These are phyloP conservation scores for Argentina silus DNA, from an alignment of 2,797 vertebrate genomes.

Conservation along the genomic window DNA sequence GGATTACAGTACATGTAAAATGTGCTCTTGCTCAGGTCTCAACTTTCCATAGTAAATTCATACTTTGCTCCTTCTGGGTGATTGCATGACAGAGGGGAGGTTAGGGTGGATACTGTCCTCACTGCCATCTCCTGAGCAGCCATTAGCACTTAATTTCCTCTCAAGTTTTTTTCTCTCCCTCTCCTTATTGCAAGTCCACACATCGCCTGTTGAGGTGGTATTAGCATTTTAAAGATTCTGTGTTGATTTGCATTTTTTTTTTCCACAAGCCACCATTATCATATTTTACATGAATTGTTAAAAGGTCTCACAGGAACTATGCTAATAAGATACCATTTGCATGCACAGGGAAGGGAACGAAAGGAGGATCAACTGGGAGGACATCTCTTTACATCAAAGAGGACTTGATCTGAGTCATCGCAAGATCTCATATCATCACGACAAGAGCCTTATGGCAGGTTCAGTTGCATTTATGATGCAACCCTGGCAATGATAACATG, in stretches of 20 bases:
- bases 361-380: conserved; percentile 24
- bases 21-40: conserved; percentile 22
- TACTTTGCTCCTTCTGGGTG: conserved; percentile 19
- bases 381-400: conserved; percentile 41
- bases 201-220: conserved; percentile 69
- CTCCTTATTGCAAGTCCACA: conserved; percentile 69
- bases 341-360: conserved; percentile 21
- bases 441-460: neutral
- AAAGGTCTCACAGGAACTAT: conserved; percentile 64
- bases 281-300: conserved; percentile 68
- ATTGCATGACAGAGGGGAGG: neutral
- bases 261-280: conserved; percentile 72
- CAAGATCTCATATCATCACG: conserved; percentile 25
- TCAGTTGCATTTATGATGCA: neutral
- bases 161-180: conserved; percentile 64
- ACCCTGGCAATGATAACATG: neutral
- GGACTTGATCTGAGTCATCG: conserved; percentile 27
- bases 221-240: conserved; percentile 67
- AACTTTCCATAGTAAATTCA: conserved; percentile 28
- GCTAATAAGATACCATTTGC: conserved; percentile 61
- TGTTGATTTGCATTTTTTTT: conserved; percentile 72
- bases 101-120: conserved; percentile 5
- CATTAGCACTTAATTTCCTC: conserved; percentile 58
- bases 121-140: conserved; percentile 36
- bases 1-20: conserved; percentile 47